Evolutionary conservation across 2,113 vertebrate species (phyloP), one percentile per base, ranked within the genome.

Genomic region (Prunella himalayana): DNA sequence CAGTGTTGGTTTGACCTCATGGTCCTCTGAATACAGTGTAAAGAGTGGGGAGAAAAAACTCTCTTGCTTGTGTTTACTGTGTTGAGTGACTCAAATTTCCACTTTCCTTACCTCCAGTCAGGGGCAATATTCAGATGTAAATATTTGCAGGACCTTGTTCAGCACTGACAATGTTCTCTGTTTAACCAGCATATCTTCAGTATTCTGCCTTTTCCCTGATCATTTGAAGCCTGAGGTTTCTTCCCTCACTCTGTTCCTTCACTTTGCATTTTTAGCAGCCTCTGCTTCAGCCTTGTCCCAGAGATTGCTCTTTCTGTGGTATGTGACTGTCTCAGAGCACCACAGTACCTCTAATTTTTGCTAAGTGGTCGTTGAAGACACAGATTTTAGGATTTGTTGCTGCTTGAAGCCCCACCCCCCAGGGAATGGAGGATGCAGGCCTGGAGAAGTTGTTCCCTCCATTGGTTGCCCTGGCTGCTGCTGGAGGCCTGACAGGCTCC

Each of bases 271-370:
- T 76, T 49, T 30, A 47, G 42, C 39, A 44, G 51, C 60, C 23
- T 75, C 65, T 76, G 24, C 4, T 42, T 63, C 17, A 59, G 33
- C 65, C 69, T 71, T 82, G 63, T 50, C 51, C 35, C 15, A 27
- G 51, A 65, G 59, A 33, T 2, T 2, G 12, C 33, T 53, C n/a
- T 45, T 81, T 16, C 12, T 16, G 0, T 17, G 39, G 9, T 16
- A 0, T 3, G 3, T 2, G 51, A 15, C 63, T 47, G 19, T 27
- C 71, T 83, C 31, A 3, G 8, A 15, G 37, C 11, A 53, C 15
- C 65, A 12, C 4, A 69, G 33, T 13, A 4, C 49, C 6, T 37
- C 37, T 41, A 2, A 25, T 44, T 78, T 70, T 47, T 13, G 6
- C 8, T 37, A 31, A 20, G n/a, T 28, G 11, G 35, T 17, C 1